These are phyloP conservation scores for Macaca mulatta DNA, from an alignment of 2,113 vertebrate genomes.

Conservation along the genomic window DNA sequence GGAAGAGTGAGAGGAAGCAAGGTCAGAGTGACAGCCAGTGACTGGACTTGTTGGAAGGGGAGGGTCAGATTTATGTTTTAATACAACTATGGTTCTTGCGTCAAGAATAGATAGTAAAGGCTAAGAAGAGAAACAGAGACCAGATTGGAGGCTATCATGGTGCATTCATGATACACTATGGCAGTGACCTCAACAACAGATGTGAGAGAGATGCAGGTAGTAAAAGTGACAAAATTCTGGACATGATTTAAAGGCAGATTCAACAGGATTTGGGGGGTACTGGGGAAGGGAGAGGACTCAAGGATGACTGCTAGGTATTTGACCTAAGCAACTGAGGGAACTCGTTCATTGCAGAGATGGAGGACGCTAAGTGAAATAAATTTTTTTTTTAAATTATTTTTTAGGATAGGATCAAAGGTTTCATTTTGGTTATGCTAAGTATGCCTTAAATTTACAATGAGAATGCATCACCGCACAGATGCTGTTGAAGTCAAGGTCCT, in stretches of 20 bases:
- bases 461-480: neutral
- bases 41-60: accelerated
- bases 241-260: neutral
- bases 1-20: neutral
- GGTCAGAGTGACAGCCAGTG: neutral
- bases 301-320: neutral
- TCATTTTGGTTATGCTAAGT: neutral
- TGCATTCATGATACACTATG: neutral
- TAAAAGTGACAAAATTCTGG: neutral
- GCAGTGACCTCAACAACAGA: accelerated
- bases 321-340: neutral
- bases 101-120: neutral
- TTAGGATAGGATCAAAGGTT: neutral
- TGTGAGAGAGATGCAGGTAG: no score
- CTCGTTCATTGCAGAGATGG: neutral
- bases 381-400: neutral
- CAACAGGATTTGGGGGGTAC: neutral
- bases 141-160: accelerated
- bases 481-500: neutral
- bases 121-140: neutral
- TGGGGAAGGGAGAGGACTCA: neutral
- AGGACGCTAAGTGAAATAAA: neutral
- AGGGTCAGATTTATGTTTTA: neutral
- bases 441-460: neutral
- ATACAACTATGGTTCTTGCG: neutral